Evolutionary conservation across 2,797 vertebrate genomes (phyloP), one percentile per base, ranked within the genome.

Genomic region (Chrosomus eos): DNA sequence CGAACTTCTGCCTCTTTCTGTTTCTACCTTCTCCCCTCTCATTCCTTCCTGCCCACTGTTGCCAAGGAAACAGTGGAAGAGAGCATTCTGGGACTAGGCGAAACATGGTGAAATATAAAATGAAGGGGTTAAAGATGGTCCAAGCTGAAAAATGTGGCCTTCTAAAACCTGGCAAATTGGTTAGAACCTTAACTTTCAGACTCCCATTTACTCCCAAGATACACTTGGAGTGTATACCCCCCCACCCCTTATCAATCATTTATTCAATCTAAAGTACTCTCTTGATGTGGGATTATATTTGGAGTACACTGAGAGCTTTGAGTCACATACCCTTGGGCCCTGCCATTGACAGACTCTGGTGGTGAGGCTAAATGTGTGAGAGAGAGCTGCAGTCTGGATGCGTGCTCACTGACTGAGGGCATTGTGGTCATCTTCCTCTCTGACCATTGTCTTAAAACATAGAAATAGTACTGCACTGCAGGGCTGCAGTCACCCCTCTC

Each of bases 11-110:
- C 45, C 55, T 45, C 66, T 70, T n/a, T 68, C 66, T 72, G 31
- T 48, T 43, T 85, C 73, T 73, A 74, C 71, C 60, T 81, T 26
- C 40, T 70, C 48, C 36, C 26, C 43, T 75, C 67, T 51, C 85
- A 68, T 81, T 87, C 62, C 68, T 53, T 85, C 81, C 85, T 88
- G 85, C 87, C 84, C 73, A 67, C 91, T 91, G 92, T 94, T 94
- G 91, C 91, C 91, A 93, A 85, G 90, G 92, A 91, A 94, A 93
- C 92, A 90, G 90, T 90, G 90, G 88, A 91, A 91, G 87, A 90
- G 87, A 89, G 89, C 89, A 92, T 93, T 93, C 87, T 91, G 90
- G 92, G 91, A 93, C 87, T 90, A 88, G 91, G 84, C 82, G 83
- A 89, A 89, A 88, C 85, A 84, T 91, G 92, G 88, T 88, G 83